phyloP scores from a whole-genome alignment of 2,113 vertebrate genomes.

The Peromyscus leucopus region DNA sequence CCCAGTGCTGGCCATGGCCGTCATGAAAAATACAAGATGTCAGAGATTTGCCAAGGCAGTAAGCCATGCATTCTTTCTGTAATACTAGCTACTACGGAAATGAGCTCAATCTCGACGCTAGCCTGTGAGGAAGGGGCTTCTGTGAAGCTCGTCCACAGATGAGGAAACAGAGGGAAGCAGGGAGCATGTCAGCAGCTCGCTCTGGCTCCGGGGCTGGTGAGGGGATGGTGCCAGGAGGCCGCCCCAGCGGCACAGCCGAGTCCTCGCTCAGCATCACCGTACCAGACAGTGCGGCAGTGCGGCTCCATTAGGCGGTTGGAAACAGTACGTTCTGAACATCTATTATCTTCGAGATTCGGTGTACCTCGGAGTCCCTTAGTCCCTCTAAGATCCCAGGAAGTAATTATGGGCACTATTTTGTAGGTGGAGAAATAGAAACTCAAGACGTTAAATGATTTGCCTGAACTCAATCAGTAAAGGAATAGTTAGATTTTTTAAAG shows the following conservation, averaged over 20 bases:
- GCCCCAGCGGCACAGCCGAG: too few species aligned
- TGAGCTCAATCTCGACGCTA: background rate
- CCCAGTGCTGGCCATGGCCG: background rate
- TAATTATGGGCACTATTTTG: background rate
- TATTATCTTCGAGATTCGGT: background rate
- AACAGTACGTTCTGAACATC: background rate
- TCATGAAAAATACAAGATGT: background rate
- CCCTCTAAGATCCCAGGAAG: background rate
- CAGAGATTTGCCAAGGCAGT: background rate
- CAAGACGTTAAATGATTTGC: background rate
- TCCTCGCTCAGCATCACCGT: background rate
- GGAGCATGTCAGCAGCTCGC: background rate
- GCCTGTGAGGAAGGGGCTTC: background rate
- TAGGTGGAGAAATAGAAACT: background rate
- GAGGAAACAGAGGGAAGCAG: background rate
- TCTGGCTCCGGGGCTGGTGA: background rate
- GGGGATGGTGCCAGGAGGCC: too few species aligned
- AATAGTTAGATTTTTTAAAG: background rate
- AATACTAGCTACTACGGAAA: background rate
- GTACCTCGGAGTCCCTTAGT: background rate
- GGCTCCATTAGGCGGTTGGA: background rate
- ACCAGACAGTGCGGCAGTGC: accelerated
- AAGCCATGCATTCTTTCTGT: background rate
- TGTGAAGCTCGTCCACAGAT: background rate
- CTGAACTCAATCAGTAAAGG: background rate